A percentile compares a stretch with the other conserved stretches of the same genome.
Evolutionary conservation across 64 coral and sea anemone genomes (phyloP).

Genomic region (Platygyra sinensis): DNA sequence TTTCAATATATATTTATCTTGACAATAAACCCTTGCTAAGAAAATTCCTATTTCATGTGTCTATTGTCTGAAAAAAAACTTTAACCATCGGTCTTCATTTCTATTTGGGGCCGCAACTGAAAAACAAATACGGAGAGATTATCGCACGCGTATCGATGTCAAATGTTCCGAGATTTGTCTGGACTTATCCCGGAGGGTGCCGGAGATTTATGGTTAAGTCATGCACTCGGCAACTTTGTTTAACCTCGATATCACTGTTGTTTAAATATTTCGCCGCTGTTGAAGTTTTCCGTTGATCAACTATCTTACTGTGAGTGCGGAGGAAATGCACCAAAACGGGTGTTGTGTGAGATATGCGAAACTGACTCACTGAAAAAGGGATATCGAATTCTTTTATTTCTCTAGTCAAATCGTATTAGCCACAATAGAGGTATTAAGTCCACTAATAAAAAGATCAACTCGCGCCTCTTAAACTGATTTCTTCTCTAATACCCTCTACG

Average conservation of each 20-base stretch:
- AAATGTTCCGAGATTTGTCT: background rate
- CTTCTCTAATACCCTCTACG: background rate
- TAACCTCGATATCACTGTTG: background rate
- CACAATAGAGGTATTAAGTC: constrained; percentile 2
- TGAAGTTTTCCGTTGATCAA: background rate
- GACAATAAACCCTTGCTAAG: constrained; percentile 1
- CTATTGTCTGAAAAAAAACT: background rate
- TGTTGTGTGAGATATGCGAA: background rate
- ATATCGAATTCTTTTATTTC: constrained; percentile 3
- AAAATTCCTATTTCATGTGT: constrained; percentile 6
- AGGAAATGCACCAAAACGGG: background rate
- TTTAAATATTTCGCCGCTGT: background rate
- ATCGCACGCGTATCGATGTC: background rate
- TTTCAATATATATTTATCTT: constrained; percentile 16
- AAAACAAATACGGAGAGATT: background rate
- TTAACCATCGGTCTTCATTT: background rate
- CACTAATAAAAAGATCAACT: constrained; percentile 23
- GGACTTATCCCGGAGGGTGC: background rate
- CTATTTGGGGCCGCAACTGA: background rate
- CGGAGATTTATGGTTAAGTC: background rate
- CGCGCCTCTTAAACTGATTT: background rate
- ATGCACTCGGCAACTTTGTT: background rate
- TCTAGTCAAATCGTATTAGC: constrained; percentile 41
- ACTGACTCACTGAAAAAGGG: background rate
- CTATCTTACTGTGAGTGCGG: background rate